Percentiles rank a stretch among this genome's conserved stretches.
Conservation (phyloP, 1,140 invertebrate species). For the Mycetomoellerius zeteki region DNA sequence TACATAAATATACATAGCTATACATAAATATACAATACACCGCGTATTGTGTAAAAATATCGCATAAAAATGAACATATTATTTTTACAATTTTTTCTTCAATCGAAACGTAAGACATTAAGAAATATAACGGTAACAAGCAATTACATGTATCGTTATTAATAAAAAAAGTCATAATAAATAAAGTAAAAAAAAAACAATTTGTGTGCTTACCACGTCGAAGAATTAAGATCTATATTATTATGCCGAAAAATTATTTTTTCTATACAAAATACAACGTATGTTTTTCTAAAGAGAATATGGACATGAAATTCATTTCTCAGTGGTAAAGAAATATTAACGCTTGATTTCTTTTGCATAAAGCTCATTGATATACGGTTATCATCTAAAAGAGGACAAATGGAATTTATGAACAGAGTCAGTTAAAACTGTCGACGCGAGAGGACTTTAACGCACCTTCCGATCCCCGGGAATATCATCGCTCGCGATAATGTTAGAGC, state of each 20-base stretch:
- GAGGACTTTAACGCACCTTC: background rate
- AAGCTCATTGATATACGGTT: background rate
- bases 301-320: background rate
- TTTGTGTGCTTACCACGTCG: too few species aligned
- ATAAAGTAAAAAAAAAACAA: too few species aligned
- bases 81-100: too few species aligned
- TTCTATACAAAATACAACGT: background rate
- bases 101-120: too few species aligned
- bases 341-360: background rate
- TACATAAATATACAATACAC: too few species aligned
- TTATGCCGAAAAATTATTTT: background rate
- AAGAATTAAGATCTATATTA: background rate
- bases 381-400: background rate
- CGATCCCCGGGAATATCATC: conserved; percentile 48
- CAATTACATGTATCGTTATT: too few species aligned
- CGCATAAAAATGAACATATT: too few species aligned
- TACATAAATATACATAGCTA: too few species aligned
- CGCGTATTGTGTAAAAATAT: too few species aligned
- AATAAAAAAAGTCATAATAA: too few species aligned
- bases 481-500: conserved; percentile 31
- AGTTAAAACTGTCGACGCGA: conserved; percentile 9
- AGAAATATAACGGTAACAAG: too few species aligned
- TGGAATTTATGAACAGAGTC: background rate
- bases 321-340: background rate
- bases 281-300: background rate